Percentiles rank a stretch among this genome's conserved stretches.
These are phyloP conservation scores for Darevskia mixta DNA, from an alignment of 2,797 vertebrate genomes.

Conservation along the genomic window DNA sequence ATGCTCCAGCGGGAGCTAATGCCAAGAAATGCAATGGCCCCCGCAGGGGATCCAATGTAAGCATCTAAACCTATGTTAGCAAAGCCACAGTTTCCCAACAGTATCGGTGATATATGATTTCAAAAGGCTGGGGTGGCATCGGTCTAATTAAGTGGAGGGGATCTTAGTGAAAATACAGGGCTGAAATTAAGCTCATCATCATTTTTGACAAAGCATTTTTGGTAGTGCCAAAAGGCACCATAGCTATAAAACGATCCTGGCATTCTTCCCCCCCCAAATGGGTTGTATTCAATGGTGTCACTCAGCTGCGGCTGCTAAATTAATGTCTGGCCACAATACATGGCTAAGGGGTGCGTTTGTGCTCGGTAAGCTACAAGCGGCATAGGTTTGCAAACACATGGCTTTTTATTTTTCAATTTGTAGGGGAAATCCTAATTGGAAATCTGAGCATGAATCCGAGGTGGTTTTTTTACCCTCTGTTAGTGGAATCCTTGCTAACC, in stretches of 20 bases:
- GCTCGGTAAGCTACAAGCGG: too few species aligned
- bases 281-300: background rate
- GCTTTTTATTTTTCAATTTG: background rate
- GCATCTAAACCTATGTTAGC: constrained; percentile 19
- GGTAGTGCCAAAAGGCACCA: background rate
- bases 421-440: background rate
- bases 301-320: background rate
- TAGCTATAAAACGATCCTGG: background rate
- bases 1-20: background rate
- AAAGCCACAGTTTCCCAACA: constrained; percentile 45
- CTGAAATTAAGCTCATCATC: rapidly evolving
- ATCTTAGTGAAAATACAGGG: background rate
- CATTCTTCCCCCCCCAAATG: background rate
- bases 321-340: background rate
- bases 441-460: background rate
- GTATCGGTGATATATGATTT: constrained; percentile 32
- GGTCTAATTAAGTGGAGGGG: constrained; percentile 13
- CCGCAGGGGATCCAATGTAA: constrained; percentile 6
- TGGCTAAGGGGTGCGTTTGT: background rate
- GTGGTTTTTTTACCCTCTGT: background rate
- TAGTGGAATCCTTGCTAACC: background rate
- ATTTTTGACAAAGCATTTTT: constrained; percentile 19
- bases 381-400: background rate
- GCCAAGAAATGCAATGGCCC: constrained; percentile 10
- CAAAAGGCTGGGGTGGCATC: constrained; percentile 2